These are phyloP conservation scores for Ariolimax columbianus DNA, from an alignment of 2,888 invertebrate species.

Conservation along the genomic window DNA sequence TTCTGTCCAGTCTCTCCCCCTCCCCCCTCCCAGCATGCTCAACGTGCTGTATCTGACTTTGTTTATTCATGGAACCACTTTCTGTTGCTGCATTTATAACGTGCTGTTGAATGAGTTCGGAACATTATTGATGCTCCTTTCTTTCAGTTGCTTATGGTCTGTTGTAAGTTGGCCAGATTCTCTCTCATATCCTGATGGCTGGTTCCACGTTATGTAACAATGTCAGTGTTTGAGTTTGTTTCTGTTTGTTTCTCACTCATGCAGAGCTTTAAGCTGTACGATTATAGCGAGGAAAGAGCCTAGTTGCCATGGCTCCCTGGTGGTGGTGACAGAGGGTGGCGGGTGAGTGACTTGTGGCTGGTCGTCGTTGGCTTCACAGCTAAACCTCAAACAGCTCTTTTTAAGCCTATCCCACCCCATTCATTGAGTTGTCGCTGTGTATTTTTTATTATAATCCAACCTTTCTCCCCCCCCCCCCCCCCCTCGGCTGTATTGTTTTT, in stretches of 20 bases:
- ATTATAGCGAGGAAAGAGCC: slow-evolving; percentile 43
- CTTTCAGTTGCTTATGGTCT: too few species aligned
- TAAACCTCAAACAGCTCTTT: slow-evolving; percentile 5
- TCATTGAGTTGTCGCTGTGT: slow-evolving; percentile 9
- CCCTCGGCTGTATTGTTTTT: slow-evolving; percentile 23
- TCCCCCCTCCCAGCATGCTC: too few species aligned
- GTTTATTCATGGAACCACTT: too few species aligned
- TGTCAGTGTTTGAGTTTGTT: slow-evolving; percentile 19
- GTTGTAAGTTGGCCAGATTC: too few species aligned
- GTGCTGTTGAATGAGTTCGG: too few species aligned
- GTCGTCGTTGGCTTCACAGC: slow-evolving; percentile 4
- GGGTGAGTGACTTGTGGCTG: slow-evolving; percentile 45
- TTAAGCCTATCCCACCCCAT: background rate
- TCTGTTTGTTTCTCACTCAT: slow-evolving; percentile 43
- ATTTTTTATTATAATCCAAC: too few species aligned
- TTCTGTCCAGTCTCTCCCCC: too few species aligned
- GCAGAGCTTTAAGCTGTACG: slow-evolving; percentile 52
- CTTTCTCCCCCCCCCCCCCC: background rate
- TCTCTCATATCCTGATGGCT: background rate
- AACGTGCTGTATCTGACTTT: too few species aligned
- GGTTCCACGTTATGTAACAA: background rate
- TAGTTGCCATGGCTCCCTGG: slow-evolving; percentile 26
- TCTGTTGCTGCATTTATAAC: too few species aligned
- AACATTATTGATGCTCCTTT: too few species aligned
- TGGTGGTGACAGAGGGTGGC: slow-evolving; percentile 19